Evolutionary conservation across 2,113 vertebrate species (phyloP).

Genomic region (Eurypyga helias): DNA sequence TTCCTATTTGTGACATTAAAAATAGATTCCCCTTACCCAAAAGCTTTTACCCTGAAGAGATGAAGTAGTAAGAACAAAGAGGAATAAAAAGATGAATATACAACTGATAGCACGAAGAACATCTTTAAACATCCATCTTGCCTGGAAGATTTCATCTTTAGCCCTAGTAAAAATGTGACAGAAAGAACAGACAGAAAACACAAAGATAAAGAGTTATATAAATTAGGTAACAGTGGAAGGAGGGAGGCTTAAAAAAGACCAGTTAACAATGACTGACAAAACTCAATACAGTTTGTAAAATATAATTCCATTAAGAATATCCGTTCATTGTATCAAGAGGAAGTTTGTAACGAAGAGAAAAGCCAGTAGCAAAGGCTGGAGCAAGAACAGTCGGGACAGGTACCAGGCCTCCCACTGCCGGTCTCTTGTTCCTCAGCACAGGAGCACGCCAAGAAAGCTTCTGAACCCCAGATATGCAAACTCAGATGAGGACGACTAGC

Average conservation of each 20-base stretch:
- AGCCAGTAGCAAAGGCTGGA: conserved; percentile 4
- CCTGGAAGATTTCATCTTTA: conserved; percentile 65
- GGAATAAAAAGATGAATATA: conserved; percentile 48
- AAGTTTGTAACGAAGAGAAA: not conserved
- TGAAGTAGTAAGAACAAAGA: conserved; percentile 60
- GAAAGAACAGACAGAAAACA: conserved; percentile 60
- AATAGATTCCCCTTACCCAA: conserved; percentile 69
- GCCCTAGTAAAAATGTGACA: conserved; percentile 53
- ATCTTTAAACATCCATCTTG: conserved; percentile 59
- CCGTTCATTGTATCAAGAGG: not conserved
- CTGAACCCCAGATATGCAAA: not conserved
- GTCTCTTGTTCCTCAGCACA: not conserved
- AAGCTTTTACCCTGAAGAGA: conserved; percentile 57
- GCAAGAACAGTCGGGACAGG: not conserved
- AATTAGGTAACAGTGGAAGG: conserved; percentile 1
- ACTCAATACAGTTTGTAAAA: not conserved
- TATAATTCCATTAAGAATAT: not conserved
- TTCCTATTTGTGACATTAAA: not conserved
- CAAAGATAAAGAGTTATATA: conserved; percentile 36
- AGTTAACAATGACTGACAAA: not conserved
- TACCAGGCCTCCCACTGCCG: not conserved
- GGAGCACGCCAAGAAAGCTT: not conserved
- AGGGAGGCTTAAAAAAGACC: conserved; percentile 11
- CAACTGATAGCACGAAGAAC: conserved; percentile 48
- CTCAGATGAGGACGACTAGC: not conserved